phyloP scores from a whole-genome alignment of 2,888 invertebrate genomes.

The Pteria penguin region DNA sequence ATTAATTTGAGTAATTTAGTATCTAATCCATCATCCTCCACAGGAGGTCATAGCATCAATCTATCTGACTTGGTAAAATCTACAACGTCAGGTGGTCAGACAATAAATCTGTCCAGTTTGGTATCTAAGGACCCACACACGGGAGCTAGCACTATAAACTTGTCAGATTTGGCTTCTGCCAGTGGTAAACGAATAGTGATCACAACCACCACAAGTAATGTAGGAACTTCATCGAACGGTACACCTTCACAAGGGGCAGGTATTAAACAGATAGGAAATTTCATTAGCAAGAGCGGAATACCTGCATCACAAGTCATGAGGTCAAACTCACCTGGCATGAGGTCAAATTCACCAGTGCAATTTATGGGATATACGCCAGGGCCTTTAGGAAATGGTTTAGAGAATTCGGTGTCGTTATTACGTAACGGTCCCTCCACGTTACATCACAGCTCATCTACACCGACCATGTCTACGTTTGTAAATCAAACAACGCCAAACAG shows the following conservation, averaged over 20 bases:
- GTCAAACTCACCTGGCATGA: background rate
- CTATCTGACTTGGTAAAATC: conserved; percentile 3
- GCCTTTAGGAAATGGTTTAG: conserved; percentile 44
- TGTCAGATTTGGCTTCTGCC: conserved; percentile 41
- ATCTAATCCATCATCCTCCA: background rate
- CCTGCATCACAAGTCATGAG: background rate
- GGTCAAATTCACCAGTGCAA: conserved; percentile 52
- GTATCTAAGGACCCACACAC: conserved; percentile 8
- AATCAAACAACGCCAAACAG: background rate
- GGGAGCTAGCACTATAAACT: conserved; percentile 37
- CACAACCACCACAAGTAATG: conserved; percentile 37
- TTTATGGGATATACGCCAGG: conserved; percentile 52
- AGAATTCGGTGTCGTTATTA: conserved; percentile 31
- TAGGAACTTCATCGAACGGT: background rate
- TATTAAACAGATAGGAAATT: too few species aligned
- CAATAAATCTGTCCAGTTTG: conserved; percentile 6
- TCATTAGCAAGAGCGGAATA: background rate
- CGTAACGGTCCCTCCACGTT: conserved; percentile 17
- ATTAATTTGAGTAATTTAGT: conserved; percentile 2
- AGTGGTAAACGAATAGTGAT: conserved; percentile 48
- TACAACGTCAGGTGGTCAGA: background rate
- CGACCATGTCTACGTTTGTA: background rate
- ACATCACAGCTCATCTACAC: conserved; percentile 17
- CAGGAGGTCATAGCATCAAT: background rate
- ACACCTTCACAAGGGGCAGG: background rate